Percentiles rank a stretch among this genome's conserved stretches.
These are phyloP conservation scores for Troilus luridus DNA, from an alignment of 2,888 invertebrate species.

Conservation along the genomic window DNA sequence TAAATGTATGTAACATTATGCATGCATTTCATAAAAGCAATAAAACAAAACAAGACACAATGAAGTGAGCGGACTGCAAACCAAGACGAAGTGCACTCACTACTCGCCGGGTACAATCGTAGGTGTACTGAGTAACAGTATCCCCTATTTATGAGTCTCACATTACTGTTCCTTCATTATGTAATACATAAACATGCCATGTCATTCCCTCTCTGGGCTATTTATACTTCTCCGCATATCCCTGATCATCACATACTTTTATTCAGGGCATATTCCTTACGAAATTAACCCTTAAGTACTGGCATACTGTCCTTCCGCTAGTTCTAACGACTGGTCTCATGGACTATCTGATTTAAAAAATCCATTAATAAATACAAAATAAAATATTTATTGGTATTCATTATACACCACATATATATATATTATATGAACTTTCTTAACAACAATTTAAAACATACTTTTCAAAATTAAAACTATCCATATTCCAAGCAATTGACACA, in stretches of 20 bases:
- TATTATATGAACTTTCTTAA: no score
- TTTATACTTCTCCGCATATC: not conserved
- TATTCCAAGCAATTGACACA: no score
- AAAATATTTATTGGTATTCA: no score
- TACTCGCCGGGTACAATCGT: not conserved
- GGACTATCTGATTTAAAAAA: no score
- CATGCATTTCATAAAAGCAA: not conserved
- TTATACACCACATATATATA: no score
- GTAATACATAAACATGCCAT: constrained; percentile 5
- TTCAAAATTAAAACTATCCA: no score
- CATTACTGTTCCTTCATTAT: constrained; percentile 4
- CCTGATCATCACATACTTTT: not conserved
- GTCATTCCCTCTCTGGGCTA: not conserved
- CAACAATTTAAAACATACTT: no score
- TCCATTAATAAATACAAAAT: no score
- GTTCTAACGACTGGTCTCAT: no score
- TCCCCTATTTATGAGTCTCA: not conserved
- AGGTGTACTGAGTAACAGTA: not conserved
- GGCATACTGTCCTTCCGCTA: no score
- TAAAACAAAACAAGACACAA: not conserved
- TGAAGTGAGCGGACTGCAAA: not conserved
- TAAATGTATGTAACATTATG: not conserved
- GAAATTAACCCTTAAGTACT: no score
- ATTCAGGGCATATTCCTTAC: not conserved
- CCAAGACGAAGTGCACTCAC: not conserved